Percentiles rank a stretch among this genome's conserved stretches.
These are phyloP conservation scores for Trissonchulus sp. DNA, from an alignment of 2,888 invertebrate genomes.

Conservation along the genomic window DNA sequence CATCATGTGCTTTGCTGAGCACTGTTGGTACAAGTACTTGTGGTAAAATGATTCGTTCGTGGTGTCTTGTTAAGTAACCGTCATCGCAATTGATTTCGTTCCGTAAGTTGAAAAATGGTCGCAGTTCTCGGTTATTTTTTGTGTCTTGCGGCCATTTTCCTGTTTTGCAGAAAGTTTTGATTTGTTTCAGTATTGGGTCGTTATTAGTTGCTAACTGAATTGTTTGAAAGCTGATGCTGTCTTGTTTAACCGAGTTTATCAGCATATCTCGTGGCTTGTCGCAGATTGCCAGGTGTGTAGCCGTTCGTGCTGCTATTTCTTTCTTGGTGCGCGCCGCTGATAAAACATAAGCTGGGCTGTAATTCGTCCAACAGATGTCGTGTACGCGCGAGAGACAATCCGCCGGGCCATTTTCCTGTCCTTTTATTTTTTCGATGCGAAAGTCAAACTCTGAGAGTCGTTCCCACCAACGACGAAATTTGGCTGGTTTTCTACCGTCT, in stretches of 20 bases:
- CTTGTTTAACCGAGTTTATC: not conserved
- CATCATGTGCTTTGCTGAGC: not conserved
- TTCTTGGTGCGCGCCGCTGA: not conserved
- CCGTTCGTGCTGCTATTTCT: not conserved
- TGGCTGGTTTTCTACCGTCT: not conserved
- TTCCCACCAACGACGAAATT: not conserved
- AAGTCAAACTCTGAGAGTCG: slow-evolving; percentile 16
- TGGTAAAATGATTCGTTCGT: not conserved
- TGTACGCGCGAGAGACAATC: not conserved
- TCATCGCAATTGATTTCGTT: not conserved
- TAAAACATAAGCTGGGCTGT: not conserved
- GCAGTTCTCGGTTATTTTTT: not conserved
- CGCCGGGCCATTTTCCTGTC: not conserved
- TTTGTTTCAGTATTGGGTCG: not conserved
- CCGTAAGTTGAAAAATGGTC: not conserved
- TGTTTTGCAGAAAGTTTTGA: not conserved
- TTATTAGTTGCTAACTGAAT: not conserved
- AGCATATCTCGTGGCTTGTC: not conserved
- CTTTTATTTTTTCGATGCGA: not conserved
- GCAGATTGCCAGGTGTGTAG: not conserved
- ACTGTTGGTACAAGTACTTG: not conserved
- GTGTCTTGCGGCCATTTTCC: not conserved
- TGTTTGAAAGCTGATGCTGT: not conserved
- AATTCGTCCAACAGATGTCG: not conserved
- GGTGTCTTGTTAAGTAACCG: not conserved